phyloP scores from a whole-genome alignment of 2,113 vertebrate species.

The Platichthys stellatus region DNA sequence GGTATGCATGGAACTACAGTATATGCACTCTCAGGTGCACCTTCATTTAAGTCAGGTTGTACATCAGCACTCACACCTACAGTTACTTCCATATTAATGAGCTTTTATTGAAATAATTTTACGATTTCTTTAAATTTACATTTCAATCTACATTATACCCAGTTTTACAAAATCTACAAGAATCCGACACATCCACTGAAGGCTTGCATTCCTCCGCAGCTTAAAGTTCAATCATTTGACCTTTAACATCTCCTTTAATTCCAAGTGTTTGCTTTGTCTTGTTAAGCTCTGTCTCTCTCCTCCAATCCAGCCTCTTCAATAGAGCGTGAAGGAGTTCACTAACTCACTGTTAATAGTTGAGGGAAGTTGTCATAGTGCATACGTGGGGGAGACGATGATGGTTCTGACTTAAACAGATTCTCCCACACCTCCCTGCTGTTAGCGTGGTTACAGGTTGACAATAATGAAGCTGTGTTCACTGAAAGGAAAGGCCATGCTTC shows the following conservation, averaged over 20 bases:
- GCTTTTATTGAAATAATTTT: too few species aligned
- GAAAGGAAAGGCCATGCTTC: conserved; percentile 34
- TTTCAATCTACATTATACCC: neutral
- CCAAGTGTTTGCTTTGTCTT: conserved; percentile 66
- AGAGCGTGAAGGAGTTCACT: conserved; percentile 57
- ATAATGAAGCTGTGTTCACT: conserved; percentile 54
- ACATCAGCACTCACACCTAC: too few species aligned
- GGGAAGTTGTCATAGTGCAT: conserved; percentile 15
- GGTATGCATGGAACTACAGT: too few species aligned
- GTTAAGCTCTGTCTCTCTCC: conserved; percentile 61
- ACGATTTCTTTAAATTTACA: neutral
- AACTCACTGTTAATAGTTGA: conserved; percentile 54
- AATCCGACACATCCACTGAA: conserved; percentile 30
- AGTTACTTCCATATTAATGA: too few species aligned
- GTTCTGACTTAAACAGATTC: conserved; percentile 21
- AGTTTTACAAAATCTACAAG: conserved; percentile 19
- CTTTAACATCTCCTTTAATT: conserved; percentile 70
- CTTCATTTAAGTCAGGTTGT: too few species aligned
- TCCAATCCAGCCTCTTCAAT: conserved; percentile 52
- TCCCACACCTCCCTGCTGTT: conserved; percentile 20
- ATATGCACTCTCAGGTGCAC: too few species aligned
- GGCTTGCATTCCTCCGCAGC: conserved; percentile 67
- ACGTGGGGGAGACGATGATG: conserved; percentile 11
- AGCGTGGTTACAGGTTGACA: conserved; percentile 39
- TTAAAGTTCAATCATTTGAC: conserved; percentile 75